Evolutionary conservation across 2,113 vertebrate genomes (phyloP).

Genomic region (Condylura cristata): DNA sequence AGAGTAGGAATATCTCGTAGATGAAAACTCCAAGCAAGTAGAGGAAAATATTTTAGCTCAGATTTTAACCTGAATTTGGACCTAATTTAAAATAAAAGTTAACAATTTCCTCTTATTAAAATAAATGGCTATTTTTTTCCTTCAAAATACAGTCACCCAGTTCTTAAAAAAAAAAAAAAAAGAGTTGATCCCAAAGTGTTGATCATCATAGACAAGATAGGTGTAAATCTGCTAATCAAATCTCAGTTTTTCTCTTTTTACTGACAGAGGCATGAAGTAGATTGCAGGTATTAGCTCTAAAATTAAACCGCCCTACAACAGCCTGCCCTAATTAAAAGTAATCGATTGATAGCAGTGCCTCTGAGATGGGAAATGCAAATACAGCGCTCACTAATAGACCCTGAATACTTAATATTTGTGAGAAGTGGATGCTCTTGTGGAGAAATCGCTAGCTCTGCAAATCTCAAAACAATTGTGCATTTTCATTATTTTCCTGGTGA

Average conservation of each 20-base stretch:
- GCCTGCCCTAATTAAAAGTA: background rate
- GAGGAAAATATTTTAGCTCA: background rate
- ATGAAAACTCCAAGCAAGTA: background rate
- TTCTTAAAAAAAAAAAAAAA: too few species aligned
- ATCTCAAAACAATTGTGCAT: background rate
- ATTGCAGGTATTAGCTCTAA: background rate
- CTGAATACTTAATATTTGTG: background rate
- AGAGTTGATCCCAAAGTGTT: background rate
- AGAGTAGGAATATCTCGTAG: conserved; percentile 4
- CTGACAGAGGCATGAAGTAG: background rate
- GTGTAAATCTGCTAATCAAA: background rate
- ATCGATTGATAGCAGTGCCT: background rate
- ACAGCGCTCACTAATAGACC: background rate
- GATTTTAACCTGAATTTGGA: background rate
- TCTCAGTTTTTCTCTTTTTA: background rate
- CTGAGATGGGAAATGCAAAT: background rate
- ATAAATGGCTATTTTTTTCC: conserved; percentile 34
- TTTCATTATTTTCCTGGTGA: background rate
- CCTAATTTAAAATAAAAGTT: conserved; percentile 8
- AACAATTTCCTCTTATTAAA: background rate
- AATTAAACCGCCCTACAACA: background rate
- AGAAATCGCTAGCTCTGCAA: background rate
- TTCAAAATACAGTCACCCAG: background rate
- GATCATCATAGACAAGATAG: background rate
- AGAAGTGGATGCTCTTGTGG: background rate